Evolutionary conservation across 2,113 vertebrate species (phyloP).

Genomic region (Mobula hypostoma): DNA sequence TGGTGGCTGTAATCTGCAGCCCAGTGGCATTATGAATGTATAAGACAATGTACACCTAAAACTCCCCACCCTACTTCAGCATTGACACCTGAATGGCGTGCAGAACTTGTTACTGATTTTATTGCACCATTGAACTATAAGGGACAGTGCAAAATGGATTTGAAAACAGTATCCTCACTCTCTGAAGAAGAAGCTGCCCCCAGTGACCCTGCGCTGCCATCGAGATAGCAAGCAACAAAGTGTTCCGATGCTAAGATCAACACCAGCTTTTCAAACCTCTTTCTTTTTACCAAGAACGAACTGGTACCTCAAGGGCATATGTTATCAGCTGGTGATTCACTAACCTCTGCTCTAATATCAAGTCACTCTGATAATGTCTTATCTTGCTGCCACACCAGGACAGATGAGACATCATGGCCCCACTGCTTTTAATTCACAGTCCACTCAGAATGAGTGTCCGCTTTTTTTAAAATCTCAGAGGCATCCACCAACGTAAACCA

Average conservation of each 20-base stretch:
- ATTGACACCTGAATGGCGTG: neutral
- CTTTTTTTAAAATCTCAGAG: conserved; percentile 5
- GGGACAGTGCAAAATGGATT: neutral
- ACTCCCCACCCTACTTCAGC: too few species aligned
- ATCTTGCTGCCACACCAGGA: conserved; percentile 10
- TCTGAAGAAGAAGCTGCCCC: neutral
- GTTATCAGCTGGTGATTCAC: conserved; percentile 36
- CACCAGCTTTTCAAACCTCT: neutral
- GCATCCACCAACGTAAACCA: neutral
- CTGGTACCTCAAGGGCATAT: conserved; percentile 36
- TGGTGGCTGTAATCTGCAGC: neutral
- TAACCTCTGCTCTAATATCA: conserved; percentile 20
- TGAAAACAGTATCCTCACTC: neutral
- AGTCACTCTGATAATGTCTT: conserved; percentile 36
- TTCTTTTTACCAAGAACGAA: conserved; percentile 1
- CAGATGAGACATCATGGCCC: conserved; percentile 30
- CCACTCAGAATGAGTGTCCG: neutral
- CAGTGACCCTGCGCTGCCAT: neutral
- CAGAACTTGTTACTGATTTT: neutral
- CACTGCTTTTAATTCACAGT: neutral
- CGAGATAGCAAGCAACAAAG: neutral
- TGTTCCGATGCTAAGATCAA: neutral
- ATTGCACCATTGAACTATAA: neutral
- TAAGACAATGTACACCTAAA: neutral
- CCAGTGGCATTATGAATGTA: neutral